Base-by-base conservation (phyloP, 2,888 invertebrate genomes). In the Dioctria linearis region DNA sequence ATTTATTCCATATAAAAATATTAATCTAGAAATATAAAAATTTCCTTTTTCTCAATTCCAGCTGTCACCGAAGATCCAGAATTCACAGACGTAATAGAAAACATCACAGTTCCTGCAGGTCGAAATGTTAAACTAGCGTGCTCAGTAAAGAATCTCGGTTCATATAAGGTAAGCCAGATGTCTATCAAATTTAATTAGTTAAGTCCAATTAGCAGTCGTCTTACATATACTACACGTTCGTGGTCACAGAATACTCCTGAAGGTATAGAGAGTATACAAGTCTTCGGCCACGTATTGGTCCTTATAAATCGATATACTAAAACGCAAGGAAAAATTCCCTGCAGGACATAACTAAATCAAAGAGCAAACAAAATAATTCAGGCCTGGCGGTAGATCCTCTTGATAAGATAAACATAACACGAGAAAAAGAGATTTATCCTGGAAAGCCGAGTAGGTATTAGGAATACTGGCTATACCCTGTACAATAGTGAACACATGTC, bases 31-130 rank as follows among this genome's bases (percentile, higher is more conserved):
- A 25, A 25, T 25, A 2, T 25, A 25, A 25, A 25, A 25, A 25
- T 65, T 11, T 40, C 40, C 65, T 37, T 78, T 80, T 82, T 83
- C 86, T 86, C 90, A 90, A 88, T 93, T 93, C 82, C 92, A 95
- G 92, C 90, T 84, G 93, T 94, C 84, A 92, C 92, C 61, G 94
- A 94, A 86, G 96, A 96, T 90, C 97, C 97, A 2, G 96, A 96
- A 89, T 97, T 97, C 89, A 93, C 95, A 82, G 96, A 96, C 88
- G 93, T 94, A 86, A 96, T 97, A 86, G 95, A 95, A 88, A 97
- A 97, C 90, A 94, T 95, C 85, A 97, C 96, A 78, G 95, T 96
- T 84, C 95, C 96, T 82, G 89, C 89, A 82, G 89, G 89, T 82
- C 85, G 89, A 80, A 89, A 89, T 85, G 88, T 89, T 69, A 89